Conservation (phyloP, 2,888 invertebrate genomes). For the Perizoma flavofasciatum region DNA sequence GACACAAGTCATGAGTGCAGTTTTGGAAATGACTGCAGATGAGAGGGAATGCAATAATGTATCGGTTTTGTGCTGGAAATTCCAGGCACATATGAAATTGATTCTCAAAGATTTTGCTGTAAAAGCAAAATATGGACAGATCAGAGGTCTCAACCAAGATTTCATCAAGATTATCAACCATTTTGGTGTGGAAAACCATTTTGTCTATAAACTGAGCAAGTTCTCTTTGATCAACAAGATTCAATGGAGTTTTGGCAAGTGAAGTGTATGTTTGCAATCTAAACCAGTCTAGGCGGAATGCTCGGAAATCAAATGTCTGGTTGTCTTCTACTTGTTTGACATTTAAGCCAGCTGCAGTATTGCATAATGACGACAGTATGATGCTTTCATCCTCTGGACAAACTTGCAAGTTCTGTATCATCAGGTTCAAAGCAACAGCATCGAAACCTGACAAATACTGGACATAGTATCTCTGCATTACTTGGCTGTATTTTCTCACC, state of each 20-base stretch:
- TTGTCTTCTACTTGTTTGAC: conserved; percentile 98
- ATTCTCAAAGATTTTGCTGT: conserved; percentile 97
- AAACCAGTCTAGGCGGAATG: conserved; percentile 98
- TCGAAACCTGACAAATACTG: conserved; percentile 98
- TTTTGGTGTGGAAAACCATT: conserved; percentile 97
- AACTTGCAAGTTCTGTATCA: conserved; percentile 91
- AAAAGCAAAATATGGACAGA: conserved; percentile 98
- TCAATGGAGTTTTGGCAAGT: conserved; percentile 90
- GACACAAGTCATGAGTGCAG: conserved; percentile 98
- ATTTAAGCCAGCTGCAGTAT: conserved; percentile 92
- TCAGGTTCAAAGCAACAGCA: conserved; percentile 94
- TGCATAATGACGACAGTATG: conserved; percentile 96
- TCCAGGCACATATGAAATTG: conserved; percentile 99
- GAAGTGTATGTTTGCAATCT: conserved; percentile 97
- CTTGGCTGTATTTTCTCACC: conserved; percentile 97
- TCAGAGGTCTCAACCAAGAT: conserved; percentile 98
- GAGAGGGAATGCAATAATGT: conserved; percentile 98
- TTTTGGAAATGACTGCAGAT: conserved; percentile 99
- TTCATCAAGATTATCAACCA: conserved; percentile 99
- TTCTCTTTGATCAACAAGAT: conserved; percentile 92
- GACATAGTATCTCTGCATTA: conserved; percentile 98
- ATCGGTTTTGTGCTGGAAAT: conserved; percentile 99
- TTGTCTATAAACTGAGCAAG: conserved; percentile 97
- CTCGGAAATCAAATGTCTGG: conserved; percentile 97
- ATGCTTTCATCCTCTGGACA: conserved; percentile 98